Percentiles rank a stretch among this genome's conserved stretches.
Evolutionary conservation across 2,113 vertebrate genomes (phyloP).

Genomic region (Gymnorhina tibicen): DNA sequence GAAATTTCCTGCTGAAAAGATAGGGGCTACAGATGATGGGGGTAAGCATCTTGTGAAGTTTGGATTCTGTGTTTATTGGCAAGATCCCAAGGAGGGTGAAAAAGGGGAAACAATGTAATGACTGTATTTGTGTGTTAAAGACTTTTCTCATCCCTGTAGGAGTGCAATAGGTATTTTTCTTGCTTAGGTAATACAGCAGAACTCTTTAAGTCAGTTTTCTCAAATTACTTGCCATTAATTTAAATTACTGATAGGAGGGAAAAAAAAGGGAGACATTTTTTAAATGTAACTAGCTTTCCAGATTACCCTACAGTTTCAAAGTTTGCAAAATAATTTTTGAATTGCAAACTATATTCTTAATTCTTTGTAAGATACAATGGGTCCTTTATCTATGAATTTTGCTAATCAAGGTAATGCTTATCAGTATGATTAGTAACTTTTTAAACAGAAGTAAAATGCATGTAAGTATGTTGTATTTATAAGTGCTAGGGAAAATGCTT

Average conservation of each 20-base stretch:
- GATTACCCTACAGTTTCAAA: not conserved
- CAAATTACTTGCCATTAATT: not conserved
- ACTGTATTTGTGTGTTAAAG: not conserved
- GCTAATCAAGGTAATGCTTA: slow-evolving; percentile 37
- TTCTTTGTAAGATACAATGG: slow-evolving; percentile 44
- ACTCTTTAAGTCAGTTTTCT: not conserved
- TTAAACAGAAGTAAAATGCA: slow-evolving; percentile 33
- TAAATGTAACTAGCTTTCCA: slow-evolving; percentile 8
- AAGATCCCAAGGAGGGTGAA: not conserved
- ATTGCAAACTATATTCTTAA: slow-evolving; percentile 52
- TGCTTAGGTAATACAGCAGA: not conserved
- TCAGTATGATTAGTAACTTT: slow-evolving; percentile 30
- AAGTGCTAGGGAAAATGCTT: slow-evolving; percentile 63
- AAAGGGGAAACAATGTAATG: not conserved
- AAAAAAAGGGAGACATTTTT: not conserved
- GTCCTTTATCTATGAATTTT: slow-evolving; percentile 54
- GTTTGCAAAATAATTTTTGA: slow-evolving; percentile 50
- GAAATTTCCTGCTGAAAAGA: not conserved
- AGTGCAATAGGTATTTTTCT: slow-evolving; percentile 35
- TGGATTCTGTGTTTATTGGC: not conserved
- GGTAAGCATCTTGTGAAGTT: not conserved
- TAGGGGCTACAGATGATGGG: not conserved
- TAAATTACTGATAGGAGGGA: not conserved
- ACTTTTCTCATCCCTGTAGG: not conserved
- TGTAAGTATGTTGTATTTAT: slow-evolving; percentile 48